These are phyloP conservation scores for Nymphicus hollandicus DNA, from an alignment of 2,113 vertebrate species.

Conservation along the genomic window DNA sequence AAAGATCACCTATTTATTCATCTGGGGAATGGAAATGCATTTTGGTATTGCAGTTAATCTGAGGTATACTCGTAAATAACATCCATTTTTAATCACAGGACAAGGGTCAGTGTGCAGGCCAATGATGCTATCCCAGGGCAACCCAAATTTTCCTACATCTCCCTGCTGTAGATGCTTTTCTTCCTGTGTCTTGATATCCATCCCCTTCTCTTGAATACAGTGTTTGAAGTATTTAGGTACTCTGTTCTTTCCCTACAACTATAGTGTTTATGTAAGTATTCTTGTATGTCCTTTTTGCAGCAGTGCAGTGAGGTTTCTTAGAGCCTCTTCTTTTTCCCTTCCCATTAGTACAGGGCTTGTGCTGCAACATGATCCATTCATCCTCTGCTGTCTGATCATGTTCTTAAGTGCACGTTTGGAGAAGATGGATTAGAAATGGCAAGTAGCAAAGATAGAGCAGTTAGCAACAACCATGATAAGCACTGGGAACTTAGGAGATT, in stretches of 20 bases:
- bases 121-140: background rate
- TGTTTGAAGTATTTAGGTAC: background rate
- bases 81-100: background rate
- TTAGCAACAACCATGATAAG: background rate
- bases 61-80: background rate
- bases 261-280: background rate
- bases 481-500: background rate
- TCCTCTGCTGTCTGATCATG: background rate
- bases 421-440: background rate
- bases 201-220: background rate
- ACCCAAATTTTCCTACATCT: background rate
- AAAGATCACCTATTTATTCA: background rate
- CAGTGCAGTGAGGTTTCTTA: background rate
- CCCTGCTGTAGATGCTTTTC: background rate
- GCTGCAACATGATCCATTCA: background rate
- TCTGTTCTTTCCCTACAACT: background rate
- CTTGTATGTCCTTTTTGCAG: background rate
- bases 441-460: background rate
- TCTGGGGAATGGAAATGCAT: background rate
- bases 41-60: background rate
- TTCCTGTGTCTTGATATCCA: background rate
- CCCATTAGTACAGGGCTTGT: background rate
- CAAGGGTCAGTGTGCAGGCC: background rate
- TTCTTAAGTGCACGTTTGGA: background rate
- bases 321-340: background rate